Conservation (phyloP, 1,140 invertebrate genomes). For the Eupristina koningsbergeri region DNA sequence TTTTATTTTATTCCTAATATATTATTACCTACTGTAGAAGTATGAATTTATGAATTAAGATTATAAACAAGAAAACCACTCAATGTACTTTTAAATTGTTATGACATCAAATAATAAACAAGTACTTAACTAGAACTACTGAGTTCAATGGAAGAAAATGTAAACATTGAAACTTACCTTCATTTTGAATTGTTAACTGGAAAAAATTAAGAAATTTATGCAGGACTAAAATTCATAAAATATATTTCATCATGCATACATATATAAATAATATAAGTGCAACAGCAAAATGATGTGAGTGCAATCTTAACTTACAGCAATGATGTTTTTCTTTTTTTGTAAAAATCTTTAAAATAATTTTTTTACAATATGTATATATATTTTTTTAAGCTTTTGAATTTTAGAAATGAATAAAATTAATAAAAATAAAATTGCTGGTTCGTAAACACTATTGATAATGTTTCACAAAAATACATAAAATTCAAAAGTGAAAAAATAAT, state of each 20-base stretch:
- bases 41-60: not conserved
- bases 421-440: not conserved
- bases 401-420: not conserved
- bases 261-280: not conserved
- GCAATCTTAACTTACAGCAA: not conserved
- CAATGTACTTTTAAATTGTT: not conserved
- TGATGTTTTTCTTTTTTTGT: not conserved
- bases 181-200: slow-evolving; percentile 11
- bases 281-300: not conserved
- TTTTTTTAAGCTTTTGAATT: not conserved
- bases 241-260: not conserved
- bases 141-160: slow-evolving; percentile 9
- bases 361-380: not conserved
- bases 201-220: slow-evolving; percentile 4
- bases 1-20: not conserved
- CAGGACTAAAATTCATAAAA: not conserved
- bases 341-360: not conserved
- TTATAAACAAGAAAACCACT: not conserved
- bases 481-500: not conserved
- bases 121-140: not conserved
- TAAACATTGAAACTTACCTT: slow-evolving; percentile 47
- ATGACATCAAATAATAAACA: slow-evolving; percentile 11
- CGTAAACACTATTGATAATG: not conserved
- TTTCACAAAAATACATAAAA: slow-evolving; percentile 20
- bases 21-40: not conserved